Base-by-base conservation (phyloP, 2,888 invertebrate genomes). In the Brachyopa scutellaris region DNA sequence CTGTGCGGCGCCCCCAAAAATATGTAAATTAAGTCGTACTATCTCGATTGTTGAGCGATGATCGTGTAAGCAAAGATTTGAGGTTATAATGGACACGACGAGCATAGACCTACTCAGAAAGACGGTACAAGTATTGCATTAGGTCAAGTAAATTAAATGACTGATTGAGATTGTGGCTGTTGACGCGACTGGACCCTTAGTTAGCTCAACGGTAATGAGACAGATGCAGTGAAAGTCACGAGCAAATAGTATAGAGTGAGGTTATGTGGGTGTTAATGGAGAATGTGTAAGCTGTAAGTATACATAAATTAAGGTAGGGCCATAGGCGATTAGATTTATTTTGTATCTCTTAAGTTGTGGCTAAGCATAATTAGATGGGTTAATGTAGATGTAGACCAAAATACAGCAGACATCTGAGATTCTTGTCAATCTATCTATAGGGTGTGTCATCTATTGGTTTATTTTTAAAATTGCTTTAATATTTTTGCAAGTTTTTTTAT, bases 211-310 rank as follows among this genome's bases (percentile, higher is more conserved):
- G 15, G 23, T 57, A 57, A 40, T 26, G 19, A 21, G 47, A 23
- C 62, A 21, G 45, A 62, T 62, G 47, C 47, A 62, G 62, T 62
- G 62, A 62, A 62, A 62, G 62, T 62, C 45, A 45, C 19, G 19
- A 13, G 38, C 26, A 21, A 26, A 19, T 42, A 29, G 31, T 29
- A 8, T 29, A 19, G 17, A 29, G 1, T 17, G 15, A 26, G 9
- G 38, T 40, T 23, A 36, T 40, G 57, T 57, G 59, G 40, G 40
- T 29, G 40, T 40, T 40, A 40, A 40, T 57, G 23, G 29, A 3
- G 29, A 59, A 29, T 7, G 5, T 19, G 29, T 19, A n/a, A n/a
- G n/a, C n/a, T n/a, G n/a, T n/a, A n/a, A n/a, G n/a, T n/a, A n/a
- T n/a, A n/a, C n/a, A 19, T n/a, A 42, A 26, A 59, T 59, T 4